A percentile compares a stretch with the other conserved stretches of the same genome.
phyloP scores from a whole-genome alignment of 2,888 invertebrate species.

The Frankliniella intonsa region DNA sequence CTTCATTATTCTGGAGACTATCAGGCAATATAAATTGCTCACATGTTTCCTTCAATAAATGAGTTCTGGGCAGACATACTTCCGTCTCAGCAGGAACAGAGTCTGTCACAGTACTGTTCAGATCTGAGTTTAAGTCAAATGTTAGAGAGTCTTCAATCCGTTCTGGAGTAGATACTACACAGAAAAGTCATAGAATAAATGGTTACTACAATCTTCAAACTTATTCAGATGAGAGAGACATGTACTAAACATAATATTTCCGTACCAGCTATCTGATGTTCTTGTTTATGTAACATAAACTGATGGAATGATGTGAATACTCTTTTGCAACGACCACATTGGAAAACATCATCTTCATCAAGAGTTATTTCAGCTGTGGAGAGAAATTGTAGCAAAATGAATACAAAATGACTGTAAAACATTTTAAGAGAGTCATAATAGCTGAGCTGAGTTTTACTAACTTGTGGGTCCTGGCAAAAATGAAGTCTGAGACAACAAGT shows the following conservation, averaged over 20 bases:
- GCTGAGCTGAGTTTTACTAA: background rate
- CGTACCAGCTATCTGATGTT: slow-evolving; percentile 40
- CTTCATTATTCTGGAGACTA: background rate
- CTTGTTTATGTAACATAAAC: slow-evolving; percentile 59
- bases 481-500: background rate
- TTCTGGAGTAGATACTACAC: background rate
- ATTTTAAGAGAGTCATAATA: background rate
- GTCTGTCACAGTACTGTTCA: background rate
- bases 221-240: background rate
- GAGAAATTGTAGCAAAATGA: background rate
- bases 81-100: background rate
- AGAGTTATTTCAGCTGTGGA: background rate
- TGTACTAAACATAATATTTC: background rate
- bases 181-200: background rate
- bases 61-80: background rate
- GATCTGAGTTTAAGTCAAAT: background rate
- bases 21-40: background rate
- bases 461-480: background rate
- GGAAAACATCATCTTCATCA: slow-evolving; percentile 63
- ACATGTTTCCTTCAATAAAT: background rate
- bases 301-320: slow-evolving; percentile 57
- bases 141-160: background rate
- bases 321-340: slow-evolving; percentile 64
- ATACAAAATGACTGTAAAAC: background rate
- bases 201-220: background rate